A percentile compares a stretch with the other conserved stretches of the same genome.
phyloP scores from a whole-genome alignment of 2,888 invertebrate genomes.

The Drosophila ustulata region DNA sequence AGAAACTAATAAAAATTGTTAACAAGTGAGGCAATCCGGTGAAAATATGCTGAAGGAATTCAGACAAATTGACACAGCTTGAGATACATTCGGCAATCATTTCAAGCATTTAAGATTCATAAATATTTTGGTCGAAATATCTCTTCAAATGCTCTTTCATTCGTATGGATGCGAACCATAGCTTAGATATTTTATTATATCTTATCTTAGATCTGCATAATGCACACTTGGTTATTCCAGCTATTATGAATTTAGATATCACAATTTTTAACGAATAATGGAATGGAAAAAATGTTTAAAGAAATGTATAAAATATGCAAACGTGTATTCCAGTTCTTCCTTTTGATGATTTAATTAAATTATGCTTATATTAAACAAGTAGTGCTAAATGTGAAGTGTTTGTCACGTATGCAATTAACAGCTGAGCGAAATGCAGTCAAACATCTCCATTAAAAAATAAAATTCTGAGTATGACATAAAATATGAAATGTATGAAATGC shows the following conservation, averaged over 20 bases:
- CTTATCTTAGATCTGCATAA: no score
- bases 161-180: no score
- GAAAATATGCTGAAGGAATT: not conserved
- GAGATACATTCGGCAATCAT: no score
- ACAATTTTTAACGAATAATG: no score
- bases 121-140: no score
- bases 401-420: not conserved
- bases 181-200: no score
- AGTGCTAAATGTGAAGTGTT: no score
- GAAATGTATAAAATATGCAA: no score
- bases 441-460: not conserved
- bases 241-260: no score
- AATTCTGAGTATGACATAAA: not conserved
- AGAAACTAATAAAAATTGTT: conserved; percentile 1
- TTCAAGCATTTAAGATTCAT: not conserved
- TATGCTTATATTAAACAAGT: not conserved
- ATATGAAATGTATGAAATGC: not conserved
- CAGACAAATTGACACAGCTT: not conserved
- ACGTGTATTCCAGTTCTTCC: not conserved
- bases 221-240: no score
- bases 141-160: no score
- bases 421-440: not conserved
- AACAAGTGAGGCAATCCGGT: not conserved
- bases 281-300: no score
- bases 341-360: not conserved